phyloP scores from a whole-genome alignment of 2,797 vertebrate species.

The Amblyopsis hoosieri region DNA sequence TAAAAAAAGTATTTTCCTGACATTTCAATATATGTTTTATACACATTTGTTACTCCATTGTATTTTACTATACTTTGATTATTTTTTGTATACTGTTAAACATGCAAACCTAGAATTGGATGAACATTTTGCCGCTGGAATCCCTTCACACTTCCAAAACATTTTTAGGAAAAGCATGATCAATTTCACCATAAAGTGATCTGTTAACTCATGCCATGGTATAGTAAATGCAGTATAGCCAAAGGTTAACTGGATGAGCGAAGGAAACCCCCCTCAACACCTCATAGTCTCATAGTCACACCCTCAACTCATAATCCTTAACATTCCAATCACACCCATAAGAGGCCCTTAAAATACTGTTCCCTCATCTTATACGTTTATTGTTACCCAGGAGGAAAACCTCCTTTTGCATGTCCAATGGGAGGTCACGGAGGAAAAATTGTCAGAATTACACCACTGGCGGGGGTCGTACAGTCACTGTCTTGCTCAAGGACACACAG shows the following conservation, averaged over 20 bases:
- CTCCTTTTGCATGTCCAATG: not conserved
- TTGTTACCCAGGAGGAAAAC: not conserved
- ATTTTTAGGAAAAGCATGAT: slow-evolving; percentile 13
- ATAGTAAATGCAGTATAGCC: not conserved
- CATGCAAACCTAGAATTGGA: too few relatives aligned
- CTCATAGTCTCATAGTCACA: not conserved
- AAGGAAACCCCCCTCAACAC: slow-evolving; percentile 19
- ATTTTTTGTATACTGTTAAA: too few relatives aligned
- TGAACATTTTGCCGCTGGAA: too few relatives aligned
- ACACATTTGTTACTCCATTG: too few relatives aligned
- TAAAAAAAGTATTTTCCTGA: too few relatives aligned
- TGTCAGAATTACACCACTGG: too few relatives aligned
- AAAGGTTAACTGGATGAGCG: not conserved
- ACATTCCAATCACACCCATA: slow-evolving; percentile 2
- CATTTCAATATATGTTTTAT: too few relatives aligned
- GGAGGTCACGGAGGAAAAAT: not conserved
- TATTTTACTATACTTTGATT: too few relatives aligned
- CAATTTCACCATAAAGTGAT: slow-evolving; percentile 14
- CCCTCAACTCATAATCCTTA: slow-evolving; percentile 12
- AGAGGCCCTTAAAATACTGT: too few relatives aligned
- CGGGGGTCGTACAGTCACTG: too few relatives aligned
- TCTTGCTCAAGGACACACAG: not conserved
- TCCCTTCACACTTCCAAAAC: not conserved
- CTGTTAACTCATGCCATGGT: slow-evolving; percentile 22
- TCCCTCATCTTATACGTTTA: not conserved